phyloP scores from a whole-genome alignment of 2,888 invertebrate genomes.

The Ichneumoninae sp. region DNA sequence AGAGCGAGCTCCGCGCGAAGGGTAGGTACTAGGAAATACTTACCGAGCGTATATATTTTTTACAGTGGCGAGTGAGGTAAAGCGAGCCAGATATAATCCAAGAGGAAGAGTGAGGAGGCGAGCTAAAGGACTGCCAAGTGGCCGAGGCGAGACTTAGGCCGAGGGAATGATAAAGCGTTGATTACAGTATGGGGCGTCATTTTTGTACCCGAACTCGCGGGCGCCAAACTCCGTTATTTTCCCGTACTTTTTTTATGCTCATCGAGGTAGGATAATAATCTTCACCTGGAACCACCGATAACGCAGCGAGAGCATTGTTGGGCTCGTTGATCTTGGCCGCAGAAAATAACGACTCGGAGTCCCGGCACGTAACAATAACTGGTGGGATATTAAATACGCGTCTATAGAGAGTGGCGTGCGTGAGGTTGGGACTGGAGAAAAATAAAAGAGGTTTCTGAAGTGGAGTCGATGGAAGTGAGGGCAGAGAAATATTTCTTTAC shows the following conservation, averaged over 20 bases:
- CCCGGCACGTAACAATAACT: background rate
- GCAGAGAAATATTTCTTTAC: no score
- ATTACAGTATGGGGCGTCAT: conserved; percentile 63
- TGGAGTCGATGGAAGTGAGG: background rate
- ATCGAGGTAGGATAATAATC: conserved; percentile 54
- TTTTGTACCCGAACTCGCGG: conserved; percentile 54
- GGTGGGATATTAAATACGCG: background rate
- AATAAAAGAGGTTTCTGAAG: background rate
- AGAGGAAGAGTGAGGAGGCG: background rate
- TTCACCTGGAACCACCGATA: conserved; percentile 48
- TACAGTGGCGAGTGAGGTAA: conserved; percentile 16
- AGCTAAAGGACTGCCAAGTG: conserved; percentile 52
- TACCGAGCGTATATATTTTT: conserved; percentile 58
- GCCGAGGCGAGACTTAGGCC: conserved; percentile 56
- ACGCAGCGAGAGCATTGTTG: conserved; percentile 26
- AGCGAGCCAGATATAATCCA: conserved; percentile 13
- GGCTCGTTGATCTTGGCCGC: background rate
- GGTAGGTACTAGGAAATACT: conserved; percentile 70
- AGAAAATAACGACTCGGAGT: background rate
- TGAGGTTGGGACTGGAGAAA: background rate
- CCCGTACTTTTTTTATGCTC: conserved; percentile 48
- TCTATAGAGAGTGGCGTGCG: background rate
- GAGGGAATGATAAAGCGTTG: conserved; percentile 67
- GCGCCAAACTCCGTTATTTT: conserved; percentile 53
- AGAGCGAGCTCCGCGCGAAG: conserved; percentile 59